These are phyloP conservation scores for Scaptomyza parva DNA, from an alignment of 2,888 invertebrate species.

Conservation along the genomic window DNA sequence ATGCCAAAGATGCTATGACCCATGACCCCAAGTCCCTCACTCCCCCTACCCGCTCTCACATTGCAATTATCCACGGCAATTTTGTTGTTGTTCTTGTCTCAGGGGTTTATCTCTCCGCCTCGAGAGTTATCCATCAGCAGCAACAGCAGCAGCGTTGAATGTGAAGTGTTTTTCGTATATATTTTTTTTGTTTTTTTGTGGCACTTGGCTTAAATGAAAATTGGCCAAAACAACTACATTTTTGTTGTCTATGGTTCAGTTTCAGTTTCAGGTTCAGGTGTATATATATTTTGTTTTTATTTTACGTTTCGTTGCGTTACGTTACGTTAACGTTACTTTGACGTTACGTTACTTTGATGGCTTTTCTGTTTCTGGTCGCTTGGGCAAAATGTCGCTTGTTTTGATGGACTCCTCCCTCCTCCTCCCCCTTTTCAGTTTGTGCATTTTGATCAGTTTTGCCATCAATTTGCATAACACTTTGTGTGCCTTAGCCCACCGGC, in stretches of 20 bases:
- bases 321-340: constrained; percentile 6
- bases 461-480: no score
- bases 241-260: neutral
- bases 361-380: neutral
- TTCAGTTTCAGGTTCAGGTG: no score
- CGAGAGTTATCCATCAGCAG: constrained; percentile 70
- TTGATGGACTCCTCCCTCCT: no score
- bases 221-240: constrained; percentile 31
- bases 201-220: constrained; percentile 62
- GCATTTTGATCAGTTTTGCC: no score
- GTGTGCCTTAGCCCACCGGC: no score
- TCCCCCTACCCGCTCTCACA: constrained; percentile 40
- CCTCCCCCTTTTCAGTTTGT: no score
- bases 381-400: no score
- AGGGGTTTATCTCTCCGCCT: constrained; percentile 28
- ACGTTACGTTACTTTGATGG: neutral
- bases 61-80: constrained; percentile 66
- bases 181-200: no score
- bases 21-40: neutral
- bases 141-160: constrained; percentile 8
- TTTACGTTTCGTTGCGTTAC: constrained; percentile 1
- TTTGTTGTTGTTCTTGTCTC: constrained; percentile 13
- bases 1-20: constrained; percentile 16
- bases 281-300: no score
- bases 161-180: constrained; percentile 10